These are phyloP conservation scores for Typhlichthys eigenmanni DNA, from an alignment of 2,797 vertebrate species.

Conservation along the genomic window DNA sequence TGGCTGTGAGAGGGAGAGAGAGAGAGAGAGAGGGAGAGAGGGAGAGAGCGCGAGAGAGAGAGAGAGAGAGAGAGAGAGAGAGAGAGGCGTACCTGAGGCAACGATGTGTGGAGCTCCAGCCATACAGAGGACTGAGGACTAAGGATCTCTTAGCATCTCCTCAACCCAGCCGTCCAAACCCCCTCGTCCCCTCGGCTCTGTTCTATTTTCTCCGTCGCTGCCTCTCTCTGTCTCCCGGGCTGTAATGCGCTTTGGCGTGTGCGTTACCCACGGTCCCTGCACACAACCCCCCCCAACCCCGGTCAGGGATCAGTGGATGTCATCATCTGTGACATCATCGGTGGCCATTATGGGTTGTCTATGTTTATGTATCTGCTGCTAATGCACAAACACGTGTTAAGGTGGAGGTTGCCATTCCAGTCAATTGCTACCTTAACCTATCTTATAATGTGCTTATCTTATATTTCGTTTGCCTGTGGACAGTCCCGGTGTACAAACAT, in stretches of 20 bases:
- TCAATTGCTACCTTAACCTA: neutral
- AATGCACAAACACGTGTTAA: neutral
- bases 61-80: conserved; percentile 24
- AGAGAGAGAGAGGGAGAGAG: conserved; percentile 1
- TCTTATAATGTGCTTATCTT: neutral
- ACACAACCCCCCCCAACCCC: conserved; percentile 55
- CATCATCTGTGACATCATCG: conserved; percentile 71
- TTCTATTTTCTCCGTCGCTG: conserved; percentile 58
- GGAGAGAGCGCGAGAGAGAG: conserved; percentile 22
- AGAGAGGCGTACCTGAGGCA: conserved; percentile 54
- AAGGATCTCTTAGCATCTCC: conserved; percentile 38
- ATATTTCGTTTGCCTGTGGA: neutral
- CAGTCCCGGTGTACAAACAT: neutral
- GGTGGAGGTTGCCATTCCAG: neutral
- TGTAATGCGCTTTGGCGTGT: conserved; percentile 72
- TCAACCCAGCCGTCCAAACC: neutral
- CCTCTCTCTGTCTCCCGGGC: conserved; percentile 57
- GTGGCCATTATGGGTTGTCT: conserved; percentile 28
- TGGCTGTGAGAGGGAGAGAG: conserved; percentile 2
- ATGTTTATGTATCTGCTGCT: no score
- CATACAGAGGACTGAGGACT: conserved; percentile 36
- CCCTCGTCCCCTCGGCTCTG: conserved; percentile 28
- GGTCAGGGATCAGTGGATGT: conserved; percentile 62
- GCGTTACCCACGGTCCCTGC: conserved; percentile 66
- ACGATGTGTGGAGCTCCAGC: conserved; percentile 62